These are phyloP conservation scores for Hyphantria cunea DNA, from an alignment of 1,140 invertebrate genomes.

Conservation along the genomic window DNA sequence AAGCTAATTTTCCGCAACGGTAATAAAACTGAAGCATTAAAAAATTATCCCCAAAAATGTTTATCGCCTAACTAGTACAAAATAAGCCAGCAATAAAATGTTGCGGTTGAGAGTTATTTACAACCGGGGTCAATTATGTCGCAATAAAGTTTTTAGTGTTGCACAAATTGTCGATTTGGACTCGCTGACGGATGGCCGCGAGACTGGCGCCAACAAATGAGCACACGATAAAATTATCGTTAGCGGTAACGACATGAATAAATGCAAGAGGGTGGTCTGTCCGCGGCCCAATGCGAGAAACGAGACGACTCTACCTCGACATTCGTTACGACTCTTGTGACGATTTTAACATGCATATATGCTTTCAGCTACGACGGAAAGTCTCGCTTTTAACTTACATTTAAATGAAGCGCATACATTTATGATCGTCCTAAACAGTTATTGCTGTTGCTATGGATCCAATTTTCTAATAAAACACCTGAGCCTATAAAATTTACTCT, in stretches of 20 bases:
- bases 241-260: slow-evolving; percentile 83
- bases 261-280: slow-evolving; percentile 79
- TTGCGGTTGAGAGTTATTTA: slow-evolving; percentile 45
- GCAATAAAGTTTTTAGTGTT: slow-evolving; percentile 79
- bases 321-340: slow-evolving; percentile 71
- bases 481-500: too few relatives aligned
- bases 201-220: slow-evolving; percentile 81
- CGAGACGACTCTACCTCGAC: slow-evolving; percentile 43
- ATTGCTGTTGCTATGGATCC: too few relatives aligned
- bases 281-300: slow-evolving; percentile 48
- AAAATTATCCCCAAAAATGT: slow-evolving; percentile 12
- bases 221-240: slow-evolving; percentile 83
- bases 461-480: too few relatives aligned
- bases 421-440: neutral
- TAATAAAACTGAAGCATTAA: neutral
- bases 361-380: slow-evolving; percentile 5
- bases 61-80: slow-evolving; percentile 32
- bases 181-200: slow-evolving; percentile 74
- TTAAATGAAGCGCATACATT: slow-evolving; percentile 11
- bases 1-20: too few relatives aligned
- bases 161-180: slow-evolving; percentile 77
- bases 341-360: slow-evolving; percentile 39
- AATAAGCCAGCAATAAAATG: slow-evolving; percentile 42
- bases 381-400: slow-evolving; percentile 1
- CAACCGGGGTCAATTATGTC: slow-evolving; percentile 69